Conservation (phyloP, 2,888 invertebrate genomes). For the Aspidiotus rigidus region DNA sequence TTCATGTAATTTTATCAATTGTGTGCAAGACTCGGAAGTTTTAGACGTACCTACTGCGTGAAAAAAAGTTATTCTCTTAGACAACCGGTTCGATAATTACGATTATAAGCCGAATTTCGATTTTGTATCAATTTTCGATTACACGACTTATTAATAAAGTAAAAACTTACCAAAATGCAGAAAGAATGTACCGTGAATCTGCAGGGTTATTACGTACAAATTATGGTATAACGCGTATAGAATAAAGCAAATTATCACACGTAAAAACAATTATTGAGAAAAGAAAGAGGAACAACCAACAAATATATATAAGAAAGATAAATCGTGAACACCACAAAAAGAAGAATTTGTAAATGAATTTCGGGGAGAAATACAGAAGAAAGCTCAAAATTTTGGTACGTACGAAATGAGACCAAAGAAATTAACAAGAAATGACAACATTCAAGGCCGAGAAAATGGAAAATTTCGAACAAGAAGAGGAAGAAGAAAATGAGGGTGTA, state of each 20-base stretch:
- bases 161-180: no score
- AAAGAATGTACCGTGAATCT: no score
- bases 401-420: neutral
- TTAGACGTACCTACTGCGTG: no score
- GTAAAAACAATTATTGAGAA: conserved; percentile 14
- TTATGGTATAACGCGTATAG: neutral
- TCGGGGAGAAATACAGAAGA: neutral
- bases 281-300: neutral
- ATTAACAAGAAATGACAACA: neutral
- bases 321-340: conserved; percentile 7
- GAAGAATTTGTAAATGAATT: neutral
- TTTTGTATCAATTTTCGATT: no score
- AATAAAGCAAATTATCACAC: conserved; percentile 24
- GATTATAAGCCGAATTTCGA: no score
- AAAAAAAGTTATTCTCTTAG: no score
- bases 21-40: no score
- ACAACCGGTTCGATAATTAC: no score
- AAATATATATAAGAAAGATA: neutral
- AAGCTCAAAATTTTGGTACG: conserved; percentile 9
- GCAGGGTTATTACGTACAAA: no score
- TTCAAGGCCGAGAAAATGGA: conserved; percentile 3
- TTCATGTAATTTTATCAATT: no score
- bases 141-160: no score
- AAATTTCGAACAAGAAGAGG: neutral
- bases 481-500: conserved; percentile 7